These are phyloP conservation scores for Volucella inanis DNA, from an alignment of 2,888 invertebrate genomes.

Conservation along the genomic window DNA sequence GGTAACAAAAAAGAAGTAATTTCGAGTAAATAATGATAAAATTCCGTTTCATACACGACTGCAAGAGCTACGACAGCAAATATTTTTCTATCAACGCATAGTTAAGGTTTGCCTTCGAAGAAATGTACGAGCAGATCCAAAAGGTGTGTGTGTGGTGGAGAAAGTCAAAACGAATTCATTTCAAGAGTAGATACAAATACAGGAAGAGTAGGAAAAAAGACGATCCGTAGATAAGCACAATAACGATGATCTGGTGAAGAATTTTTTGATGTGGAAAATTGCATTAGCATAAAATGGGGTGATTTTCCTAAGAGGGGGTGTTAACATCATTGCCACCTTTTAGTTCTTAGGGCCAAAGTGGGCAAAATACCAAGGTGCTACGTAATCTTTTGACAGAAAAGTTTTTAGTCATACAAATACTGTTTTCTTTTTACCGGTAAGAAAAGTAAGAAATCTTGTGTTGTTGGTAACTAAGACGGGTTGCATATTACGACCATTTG, in stretches of 20 bases:
- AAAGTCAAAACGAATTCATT: slow-evolving; percentile 69
- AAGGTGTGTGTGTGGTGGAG: slow-evolving; percentile 25
- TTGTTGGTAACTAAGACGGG: too few relatives aligned
- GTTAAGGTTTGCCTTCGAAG: neutral
- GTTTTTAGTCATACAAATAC: too few relatives aligned
- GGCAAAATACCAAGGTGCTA: too few relatives aligned
- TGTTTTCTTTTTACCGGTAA: too few relatives aligned
- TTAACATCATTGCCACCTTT: neutral
- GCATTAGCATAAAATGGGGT: slow-evolving; percentile 68
- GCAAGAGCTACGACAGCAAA: slow-evolving; percentile 38
- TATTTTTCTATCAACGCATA: slow-evolving; percentile 59
- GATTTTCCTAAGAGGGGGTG: neutral
- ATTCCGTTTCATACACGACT: slow-evolving; percentile 45
- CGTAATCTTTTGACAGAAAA: too few relatives aligned
- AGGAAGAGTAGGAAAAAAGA: slow-evolving; percentile 31
- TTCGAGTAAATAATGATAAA: slow-evolving; percentile 70
- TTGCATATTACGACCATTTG: too few relatives aligned
- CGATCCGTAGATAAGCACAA: slow-evolving; percentile 46
- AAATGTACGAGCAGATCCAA: slow-evolving; percentile 7
- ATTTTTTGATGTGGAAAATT: slow-evolving; percentile 70
- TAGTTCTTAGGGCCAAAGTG: too few relatives aligned
- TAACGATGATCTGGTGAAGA: slow-evolving; percentile 38
- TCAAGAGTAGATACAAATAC: slow-evolving; percentile 57
- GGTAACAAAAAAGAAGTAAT: slow-evolving; percentile 52
- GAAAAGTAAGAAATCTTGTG: too few relatives aligned